Conservation (phyloP, 1,140 invertebrate species). For the Whitmania pigra region DNA sequence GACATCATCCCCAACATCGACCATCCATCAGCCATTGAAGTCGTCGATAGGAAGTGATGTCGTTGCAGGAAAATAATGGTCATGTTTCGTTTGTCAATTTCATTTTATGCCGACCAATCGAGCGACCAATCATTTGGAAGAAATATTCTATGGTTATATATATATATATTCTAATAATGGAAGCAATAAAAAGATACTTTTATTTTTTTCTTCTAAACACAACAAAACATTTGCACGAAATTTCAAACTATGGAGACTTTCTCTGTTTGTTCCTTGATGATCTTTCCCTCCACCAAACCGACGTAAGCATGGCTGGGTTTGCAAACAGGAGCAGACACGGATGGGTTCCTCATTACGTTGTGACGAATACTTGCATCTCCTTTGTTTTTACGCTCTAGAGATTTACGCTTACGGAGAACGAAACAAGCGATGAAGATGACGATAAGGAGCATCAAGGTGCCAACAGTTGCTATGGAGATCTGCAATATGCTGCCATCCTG, state of each 20-base stretch:
- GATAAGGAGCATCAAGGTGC: neutral
- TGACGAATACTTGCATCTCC: slow-evolving; percentile 19
- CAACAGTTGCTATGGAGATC: neutral
- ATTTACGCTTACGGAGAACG: slow-evolving; percentile 19
- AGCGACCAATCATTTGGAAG: no score
- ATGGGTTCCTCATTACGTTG: neutral
- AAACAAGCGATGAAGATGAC: slow-evolving; percentile 20
- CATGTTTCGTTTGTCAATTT: no score
- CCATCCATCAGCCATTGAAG: no score
- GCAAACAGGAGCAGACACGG: neutral
- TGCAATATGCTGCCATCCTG: neutral
- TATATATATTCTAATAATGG: no score
- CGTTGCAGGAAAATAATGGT: no score
- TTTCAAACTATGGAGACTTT: slow-evolving; percentile 24
- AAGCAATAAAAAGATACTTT: no score
- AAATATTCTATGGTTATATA: no score
- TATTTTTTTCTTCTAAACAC: no score
- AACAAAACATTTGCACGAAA: neutral
- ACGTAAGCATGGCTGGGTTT: neutral
- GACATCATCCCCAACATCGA: neutral
- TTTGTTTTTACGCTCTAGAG: slow-evolving; percentile 11
- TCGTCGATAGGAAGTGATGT: no score
- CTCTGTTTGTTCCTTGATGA: slow-evolving; percentile 21
- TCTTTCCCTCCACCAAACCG: neutral
- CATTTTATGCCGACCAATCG: no score